Percentiles rank a stretch among this genome's conserved stretches.
Evolutionary conservation across 2,113 vertebrate genomes (phyloP).

Genomic region (Oreochromis niloticus): DNA sequence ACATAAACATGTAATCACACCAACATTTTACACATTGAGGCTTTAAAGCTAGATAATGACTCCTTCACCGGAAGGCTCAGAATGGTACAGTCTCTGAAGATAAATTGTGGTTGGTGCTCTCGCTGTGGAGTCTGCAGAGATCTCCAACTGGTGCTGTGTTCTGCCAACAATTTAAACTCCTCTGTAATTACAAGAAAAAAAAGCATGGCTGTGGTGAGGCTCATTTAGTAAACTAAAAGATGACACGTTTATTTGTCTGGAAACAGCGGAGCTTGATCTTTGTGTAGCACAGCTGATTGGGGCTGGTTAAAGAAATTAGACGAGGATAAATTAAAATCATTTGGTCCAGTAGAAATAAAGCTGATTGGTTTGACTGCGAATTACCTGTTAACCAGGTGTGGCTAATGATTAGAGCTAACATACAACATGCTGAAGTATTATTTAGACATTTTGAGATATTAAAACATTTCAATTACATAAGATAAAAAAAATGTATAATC

Average conservation of each 20-base stretch:
- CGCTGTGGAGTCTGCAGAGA: neutral
- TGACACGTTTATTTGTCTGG: neutral
- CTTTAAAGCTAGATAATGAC: neutral
- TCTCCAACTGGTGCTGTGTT: neutral
- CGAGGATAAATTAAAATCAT: neutral
- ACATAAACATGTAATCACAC: neutral
- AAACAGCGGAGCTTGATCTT: neutral
- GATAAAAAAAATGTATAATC: neutral
- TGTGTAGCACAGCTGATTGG: neutral
- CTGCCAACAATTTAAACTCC: neutral
- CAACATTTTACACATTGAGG: neutral
- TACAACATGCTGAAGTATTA: neutral
- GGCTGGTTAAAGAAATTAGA: neutral
- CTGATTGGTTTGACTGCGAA: neutral
- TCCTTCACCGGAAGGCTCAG: neutral
- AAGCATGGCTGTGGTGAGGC: neutral
- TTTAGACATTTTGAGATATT: neutral
- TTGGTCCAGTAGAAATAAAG: neutral
- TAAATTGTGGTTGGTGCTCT: neutral
- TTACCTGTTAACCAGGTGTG: neutral
- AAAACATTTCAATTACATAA: neutral
- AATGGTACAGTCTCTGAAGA: neutral
- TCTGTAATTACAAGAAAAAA: neutral
- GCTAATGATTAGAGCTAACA: neutral
- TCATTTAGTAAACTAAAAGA: neutral